A percentile compares a stretch with the other conserved stretches of the same genome.
phyloP scores from a whole-genome alignment of 2,113 vertebrate genomes.

The Rhadina sibilatrix region DNA sequence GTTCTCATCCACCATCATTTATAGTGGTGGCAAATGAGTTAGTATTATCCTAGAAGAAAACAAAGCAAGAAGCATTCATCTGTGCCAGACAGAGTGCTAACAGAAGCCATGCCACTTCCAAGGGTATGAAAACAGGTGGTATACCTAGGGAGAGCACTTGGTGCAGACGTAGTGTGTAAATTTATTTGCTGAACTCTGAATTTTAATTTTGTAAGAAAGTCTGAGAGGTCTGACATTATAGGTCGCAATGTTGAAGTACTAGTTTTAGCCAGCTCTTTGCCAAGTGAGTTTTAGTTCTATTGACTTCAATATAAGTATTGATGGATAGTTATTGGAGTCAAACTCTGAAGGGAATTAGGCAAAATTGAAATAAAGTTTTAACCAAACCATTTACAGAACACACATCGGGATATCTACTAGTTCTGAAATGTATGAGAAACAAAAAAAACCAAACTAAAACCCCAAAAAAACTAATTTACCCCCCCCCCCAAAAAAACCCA shows the following conservation, averaged over 20 bases:
- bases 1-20: not conserved
- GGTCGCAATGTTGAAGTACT: not conserved
- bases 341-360: not conserved
- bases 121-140: not conserved
- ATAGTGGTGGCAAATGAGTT: not conserved
- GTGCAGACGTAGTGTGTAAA: not conserved
- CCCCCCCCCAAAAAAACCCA: not conserved
- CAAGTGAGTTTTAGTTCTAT: not conserved
- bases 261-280: not conserved
- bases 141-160: not conserved
- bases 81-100: not conserved
- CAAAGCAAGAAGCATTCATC: not conserved
- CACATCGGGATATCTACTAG: rapidly evolving
- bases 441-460: not conserved
- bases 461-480: not conserved
- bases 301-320: not conserved
- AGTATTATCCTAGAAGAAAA: not conserved
- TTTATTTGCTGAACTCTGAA: not conserved
- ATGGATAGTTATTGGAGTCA: not conserved
- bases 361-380: not conserved
- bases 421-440: not conserved
- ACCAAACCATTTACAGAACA: not conserved
- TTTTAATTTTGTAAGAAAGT: not conserved
- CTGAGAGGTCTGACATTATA: not conserved
- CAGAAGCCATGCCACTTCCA: not conserved